Evolutionary conservation across 1,140 invertebrate genomes (phyloP), one percentile per base, ranked within the genome.

Genomic region (Drosophila leontia): DNA sequence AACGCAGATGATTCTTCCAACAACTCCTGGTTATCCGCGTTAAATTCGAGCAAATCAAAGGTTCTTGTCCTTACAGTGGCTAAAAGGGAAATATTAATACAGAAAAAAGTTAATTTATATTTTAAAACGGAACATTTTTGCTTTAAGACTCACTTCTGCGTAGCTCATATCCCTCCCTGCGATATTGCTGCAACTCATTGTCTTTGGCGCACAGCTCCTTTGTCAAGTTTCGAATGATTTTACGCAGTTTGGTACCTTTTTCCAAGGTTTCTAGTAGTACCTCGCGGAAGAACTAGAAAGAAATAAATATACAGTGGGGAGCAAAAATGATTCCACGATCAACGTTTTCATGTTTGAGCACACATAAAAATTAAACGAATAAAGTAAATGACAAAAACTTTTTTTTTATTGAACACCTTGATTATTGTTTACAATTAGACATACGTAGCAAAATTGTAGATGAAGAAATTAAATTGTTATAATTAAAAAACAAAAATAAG

Each of bases 101-200:
- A 29, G 26, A 29, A 29, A 29, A 5, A 5, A 29, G 0, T 6
- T 29, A 29, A 29, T 29, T 29, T 29, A 29, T 29, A 29, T 29
- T 29, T 29, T 29, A 29, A 29, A 29, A 29, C 6, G 7, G 26
- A 29, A 29, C 26, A 6, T 9, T 12, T 23, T 37, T 3, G 7
- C 9, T 12, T 15, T 7, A 7, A 9, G 13, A 58, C 91, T 58
- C 41, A 92, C 91, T 74, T 50, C 88, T 60, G 12, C 78, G 70
- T 26, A 92, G 55, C 41, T 74, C 34, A 26, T 41, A 65, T 4
- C 82, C 83, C 53, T 92, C 90, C 1, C 26, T 32, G 26, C 71
- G 74, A 58, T 78, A 92, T 34, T 92, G 91, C 4, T 71, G 63
- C 0, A 92, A 44, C 56, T 92, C 91, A 1, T 55, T 39, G 50